Percentiles rank a stretch among this genome's conserved stretches.
These are phyloP conservation scores for Drosophila putrida DNA, from an alignment of 2,888 invertebrate genomes.

Conservation along the genomic window DNA sequence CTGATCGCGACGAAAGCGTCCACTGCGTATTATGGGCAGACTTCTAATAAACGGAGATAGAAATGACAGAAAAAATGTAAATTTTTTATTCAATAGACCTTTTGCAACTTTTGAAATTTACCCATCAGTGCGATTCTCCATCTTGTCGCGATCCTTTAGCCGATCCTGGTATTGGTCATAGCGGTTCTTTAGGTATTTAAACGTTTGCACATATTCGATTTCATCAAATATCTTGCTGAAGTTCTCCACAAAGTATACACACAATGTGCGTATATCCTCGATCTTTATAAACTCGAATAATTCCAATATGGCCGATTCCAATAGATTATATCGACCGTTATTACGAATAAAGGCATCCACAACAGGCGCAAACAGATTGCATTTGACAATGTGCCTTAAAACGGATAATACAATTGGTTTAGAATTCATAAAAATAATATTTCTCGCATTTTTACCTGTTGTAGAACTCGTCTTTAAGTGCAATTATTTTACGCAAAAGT, in stretches of 20 bases:
- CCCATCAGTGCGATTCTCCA: conserved; percentile 87
- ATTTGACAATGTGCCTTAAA: conserved; percentile 94
- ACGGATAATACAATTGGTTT: background rate
- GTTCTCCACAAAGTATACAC: conserved; percentile 97
- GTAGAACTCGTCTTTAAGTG: conserved; percentile 99
- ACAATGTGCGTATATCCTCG: conserved; percentile 95
- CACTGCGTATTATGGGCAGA: conserved; percentile 90
- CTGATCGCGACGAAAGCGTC: conserved; percentile 95
- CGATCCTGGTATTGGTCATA: conserved; percentile 97
- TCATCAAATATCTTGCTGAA: conserved; percentile 97
- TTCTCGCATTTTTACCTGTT: conserved; percentile 86
- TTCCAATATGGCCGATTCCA: conserved; percentile 99
- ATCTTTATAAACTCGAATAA: conserved; percentile 99
- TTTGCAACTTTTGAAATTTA: conserved; percentile 77
- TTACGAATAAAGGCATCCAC: conserved; percentile 98
- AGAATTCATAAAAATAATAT: background rate
- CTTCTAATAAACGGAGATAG: conserved; percentile 53
- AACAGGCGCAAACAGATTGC: conserved; percentile 97
- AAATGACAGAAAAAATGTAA: background rate
- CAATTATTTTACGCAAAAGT: conserved; percentile 98
- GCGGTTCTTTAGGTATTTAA: conserved; percentile 94
- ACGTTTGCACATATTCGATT: conserved; percentile 99
- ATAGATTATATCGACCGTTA: conserved; percentile 98
- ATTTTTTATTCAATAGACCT: background rate
- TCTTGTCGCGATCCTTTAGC: conserved; percentile 93